A percentile compares a stretch with the other conserved stretches of the same genome.
phyloP scores from a whole-genome alignment of 2,113 vertebrate genomes.

The Riparia riparia region DNA sequence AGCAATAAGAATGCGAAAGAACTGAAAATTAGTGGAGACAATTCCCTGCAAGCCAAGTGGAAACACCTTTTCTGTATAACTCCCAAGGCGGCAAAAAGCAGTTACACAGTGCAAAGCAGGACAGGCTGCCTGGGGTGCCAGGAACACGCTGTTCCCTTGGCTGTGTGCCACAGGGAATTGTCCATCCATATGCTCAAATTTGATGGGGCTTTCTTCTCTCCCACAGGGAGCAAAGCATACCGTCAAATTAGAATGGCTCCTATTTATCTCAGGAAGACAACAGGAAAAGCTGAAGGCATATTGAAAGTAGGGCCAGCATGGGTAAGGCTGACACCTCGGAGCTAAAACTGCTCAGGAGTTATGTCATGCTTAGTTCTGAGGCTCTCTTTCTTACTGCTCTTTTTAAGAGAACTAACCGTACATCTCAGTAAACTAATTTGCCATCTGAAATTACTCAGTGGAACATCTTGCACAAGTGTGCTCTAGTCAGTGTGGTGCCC shows the following conservation, averaged over 20 bases:
- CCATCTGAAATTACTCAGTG: background rate
- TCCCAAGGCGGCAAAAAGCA: constrained; percentile 10
- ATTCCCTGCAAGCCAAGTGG: background rate
- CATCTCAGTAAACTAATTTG: background rate
- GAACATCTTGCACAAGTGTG: background rate
- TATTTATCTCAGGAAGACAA: background rate
- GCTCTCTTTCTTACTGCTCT: background rate
- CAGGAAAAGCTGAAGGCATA: background rate
- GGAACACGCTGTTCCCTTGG: constrained; percentile 35
- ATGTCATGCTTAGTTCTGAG: background rate
- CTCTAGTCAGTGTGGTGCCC: background rate
- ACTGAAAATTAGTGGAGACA: background rate
- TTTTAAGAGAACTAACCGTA: background rate
- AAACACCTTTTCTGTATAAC: background rate
- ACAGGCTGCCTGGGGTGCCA: constrained; percentile 30
- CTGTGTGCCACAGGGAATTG: background rate
- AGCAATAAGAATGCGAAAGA: background rate
- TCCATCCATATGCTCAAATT: background rate
- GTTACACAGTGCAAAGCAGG: background rate
- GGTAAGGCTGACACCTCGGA: background rate
- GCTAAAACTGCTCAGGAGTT: background rate
- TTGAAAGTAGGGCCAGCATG: background rate
- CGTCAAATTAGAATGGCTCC: background rate
- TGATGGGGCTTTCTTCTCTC: background rate
- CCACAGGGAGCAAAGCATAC: background rate